These are phyloP conservation scores for Phrynosoma platyrhinos DNA, from an alignment of 2,113 vertebrate species.

Conservation along the genomic window DNA sequence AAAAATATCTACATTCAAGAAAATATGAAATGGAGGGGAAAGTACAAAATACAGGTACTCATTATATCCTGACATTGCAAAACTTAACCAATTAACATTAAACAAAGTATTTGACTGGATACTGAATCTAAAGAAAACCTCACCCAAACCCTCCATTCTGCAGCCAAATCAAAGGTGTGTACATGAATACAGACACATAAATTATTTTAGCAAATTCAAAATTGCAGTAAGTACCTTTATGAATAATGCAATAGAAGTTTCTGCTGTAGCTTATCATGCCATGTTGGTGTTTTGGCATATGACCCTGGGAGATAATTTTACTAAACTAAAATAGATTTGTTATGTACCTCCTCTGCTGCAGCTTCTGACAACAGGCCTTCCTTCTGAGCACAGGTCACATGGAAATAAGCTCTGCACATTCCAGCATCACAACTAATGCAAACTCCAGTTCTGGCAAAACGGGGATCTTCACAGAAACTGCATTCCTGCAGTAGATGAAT, in stretches of 20 bases:
- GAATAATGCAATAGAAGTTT: background rate
- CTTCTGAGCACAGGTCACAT: conserved; percentile 96
- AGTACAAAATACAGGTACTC: background rate
- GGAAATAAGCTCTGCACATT: conserved; percentile 98
- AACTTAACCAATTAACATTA: background rate
- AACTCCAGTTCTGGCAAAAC: conserved; percentile 96
- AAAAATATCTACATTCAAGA: background rate
- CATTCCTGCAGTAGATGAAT: conserved; percentile 84
- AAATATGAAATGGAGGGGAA: background rate
- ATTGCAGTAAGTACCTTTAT: background rate
- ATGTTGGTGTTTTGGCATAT: background rate
- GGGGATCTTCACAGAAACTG: conserved; percentile 96
- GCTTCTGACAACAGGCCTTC: conserved; percentile 98
- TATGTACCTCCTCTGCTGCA: conserved; percentile 93
- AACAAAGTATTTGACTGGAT: background rate
- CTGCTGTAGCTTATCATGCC: background rate
- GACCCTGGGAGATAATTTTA: too few relatives aligned
- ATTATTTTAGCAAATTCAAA: background rate
- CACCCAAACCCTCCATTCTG: background rate
- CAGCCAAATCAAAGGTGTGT: background rate
- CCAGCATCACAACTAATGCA: conserved; percentile 99
- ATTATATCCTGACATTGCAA: background rate
- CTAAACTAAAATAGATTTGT: background rate
- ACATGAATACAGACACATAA: background rate
- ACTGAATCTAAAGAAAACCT: background rate